A percentile compares a stretch with the other conserved stretches of the same genome.
phyloP scores from a whole-genome alignment of 2,888 invertebrate genomes.

The Sinohyriopsis cumingii region DNA sequence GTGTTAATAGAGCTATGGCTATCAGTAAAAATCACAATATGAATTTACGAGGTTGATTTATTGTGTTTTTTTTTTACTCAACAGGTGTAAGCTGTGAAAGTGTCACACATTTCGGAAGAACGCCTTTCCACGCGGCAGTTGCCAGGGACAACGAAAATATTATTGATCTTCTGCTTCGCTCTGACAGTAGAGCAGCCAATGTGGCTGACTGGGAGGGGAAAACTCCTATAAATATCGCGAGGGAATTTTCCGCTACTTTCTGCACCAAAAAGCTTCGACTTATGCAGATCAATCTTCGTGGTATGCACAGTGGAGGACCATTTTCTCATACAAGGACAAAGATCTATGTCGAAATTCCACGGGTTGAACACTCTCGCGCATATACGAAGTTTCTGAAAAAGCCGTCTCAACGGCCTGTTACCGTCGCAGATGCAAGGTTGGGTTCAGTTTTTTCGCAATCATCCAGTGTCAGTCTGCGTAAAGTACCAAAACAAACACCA shows the following conservation, averaged over 20 bases:
- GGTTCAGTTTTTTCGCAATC: slow-evolving; percentile 21
- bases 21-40: no score
- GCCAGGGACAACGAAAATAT: slow-evolving; percentile 43
- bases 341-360: neutral
- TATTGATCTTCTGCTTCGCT: slow-evolving; percentile 38
- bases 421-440: slow-evolving; percentile 3
- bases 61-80: no score
- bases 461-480: slow-evolving; percentile 7
- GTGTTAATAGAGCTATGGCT: no score
- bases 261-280: slow-evolving; percentile 48
- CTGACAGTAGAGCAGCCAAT: slow-evolving; percentile 5
- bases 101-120: slow-evolving; percentile 44
- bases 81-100: slow-evolving; percentile 49
- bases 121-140: slow-evolving; percentile 50
- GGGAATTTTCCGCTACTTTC: slow-evolving; percentile 32
- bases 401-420: neutral
- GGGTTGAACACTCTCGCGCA: no score
- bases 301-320: slow-evolving; percentile 11
- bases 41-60: no score
- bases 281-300: slow-evolving; percentile 45
- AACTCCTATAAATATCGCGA: slow-evolving; percentile 41
- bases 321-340: neutral
- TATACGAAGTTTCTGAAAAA: no score
- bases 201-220: slow-evolving; percentile 39
- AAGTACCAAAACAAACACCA: neutral